Evolutionary conservation across 2,888 invertebrate genomes (phyloP).

Genomic region (Drosophila mercatorum): DNA sequence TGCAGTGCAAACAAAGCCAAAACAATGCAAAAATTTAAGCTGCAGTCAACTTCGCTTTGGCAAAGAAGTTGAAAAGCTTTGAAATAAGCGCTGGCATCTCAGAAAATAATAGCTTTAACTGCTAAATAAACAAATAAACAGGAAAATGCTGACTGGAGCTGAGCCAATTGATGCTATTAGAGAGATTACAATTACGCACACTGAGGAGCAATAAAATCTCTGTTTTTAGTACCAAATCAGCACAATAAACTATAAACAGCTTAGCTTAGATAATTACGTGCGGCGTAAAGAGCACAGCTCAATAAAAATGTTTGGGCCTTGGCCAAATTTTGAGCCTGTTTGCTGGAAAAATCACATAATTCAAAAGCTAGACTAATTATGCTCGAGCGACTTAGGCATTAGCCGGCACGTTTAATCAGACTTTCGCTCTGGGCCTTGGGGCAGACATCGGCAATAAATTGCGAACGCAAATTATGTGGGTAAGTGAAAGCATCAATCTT

Average conservation of each 20-base stretch:
- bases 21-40: constrained; percentile 1
- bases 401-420: constrained; percentile 43
- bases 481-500: constrained; percentile 64
- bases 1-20: not conserved
- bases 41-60: no score
- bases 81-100: not conserved
- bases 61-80: not conserved
- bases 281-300: not conserved
- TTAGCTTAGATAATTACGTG: constrained; percentile 24
- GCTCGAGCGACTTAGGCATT: constrained; percentile 30
- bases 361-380: constrained; percentile 59
- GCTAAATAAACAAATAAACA: constrained; percentile 8
- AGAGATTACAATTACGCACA: constrained; percentile 27
- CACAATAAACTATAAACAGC: constrained; percentile 46
- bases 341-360: constrained; percentile 11
- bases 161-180: constrained; percentile 18
- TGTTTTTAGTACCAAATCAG: constrained; percentile 28
- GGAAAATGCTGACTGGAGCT: not conserved
- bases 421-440: constrained; percentile 10
- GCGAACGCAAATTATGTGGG: constrained; percentile 48
- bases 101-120: not conserved
- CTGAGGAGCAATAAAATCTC: constrained; percentile 29
- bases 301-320: not conserved
- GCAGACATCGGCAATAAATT: constrained; percentile 55
- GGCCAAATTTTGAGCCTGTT: not conserved